Conservation (phyloP, 2,113 vertebrate genomes). For the Zosterops japonicus region DNA sequence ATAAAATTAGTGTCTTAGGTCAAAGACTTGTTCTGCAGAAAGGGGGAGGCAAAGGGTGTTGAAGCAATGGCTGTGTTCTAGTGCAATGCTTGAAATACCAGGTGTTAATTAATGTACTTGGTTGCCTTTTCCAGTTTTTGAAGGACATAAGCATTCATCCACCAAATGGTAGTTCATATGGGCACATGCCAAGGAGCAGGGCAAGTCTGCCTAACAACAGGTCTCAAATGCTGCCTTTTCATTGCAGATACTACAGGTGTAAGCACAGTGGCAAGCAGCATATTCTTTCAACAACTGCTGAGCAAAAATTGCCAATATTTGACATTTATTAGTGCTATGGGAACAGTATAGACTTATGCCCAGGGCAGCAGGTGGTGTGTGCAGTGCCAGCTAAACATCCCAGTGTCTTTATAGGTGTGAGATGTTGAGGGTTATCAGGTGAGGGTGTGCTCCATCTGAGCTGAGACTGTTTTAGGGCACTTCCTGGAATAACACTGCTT, state of each 20-base stretch:
- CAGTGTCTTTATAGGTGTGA: neutral
- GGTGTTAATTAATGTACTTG: neutral
- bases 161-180: neutral
- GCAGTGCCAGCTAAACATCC: neutral
- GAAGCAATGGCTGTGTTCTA: neutral
- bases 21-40: neutral
- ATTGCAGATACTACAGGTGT: neutral
- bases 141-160: neutral
- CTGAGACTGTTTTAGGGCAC: neutral
- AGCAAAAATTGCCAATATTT: neutral
- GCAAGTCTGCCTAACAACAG: neutral
- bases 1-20: neutral
- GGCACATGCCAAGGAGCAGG: neutral
- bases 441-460: neutral
- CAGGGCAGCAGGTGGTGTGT: neutral
- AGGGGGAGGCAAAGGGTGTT: neutral
- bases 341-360: neutral
- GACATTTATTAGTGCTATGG: neutral
- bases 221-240: neutral
- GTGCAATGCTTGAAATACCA: neutral
- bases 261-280: neutral
- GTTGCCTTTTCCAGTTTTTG: neutral
- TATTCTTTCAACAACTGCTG: neutral
- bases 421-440: neutral
- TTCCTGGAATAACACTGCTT: neutral